Percentiles rank a stretch among this genome's conserved stretches.
These are phyloP conservation scores for Cisticola juncidis DNA, from an alignment of 2,113 vertebrate species.

Conservation along the genomic window DNA sequence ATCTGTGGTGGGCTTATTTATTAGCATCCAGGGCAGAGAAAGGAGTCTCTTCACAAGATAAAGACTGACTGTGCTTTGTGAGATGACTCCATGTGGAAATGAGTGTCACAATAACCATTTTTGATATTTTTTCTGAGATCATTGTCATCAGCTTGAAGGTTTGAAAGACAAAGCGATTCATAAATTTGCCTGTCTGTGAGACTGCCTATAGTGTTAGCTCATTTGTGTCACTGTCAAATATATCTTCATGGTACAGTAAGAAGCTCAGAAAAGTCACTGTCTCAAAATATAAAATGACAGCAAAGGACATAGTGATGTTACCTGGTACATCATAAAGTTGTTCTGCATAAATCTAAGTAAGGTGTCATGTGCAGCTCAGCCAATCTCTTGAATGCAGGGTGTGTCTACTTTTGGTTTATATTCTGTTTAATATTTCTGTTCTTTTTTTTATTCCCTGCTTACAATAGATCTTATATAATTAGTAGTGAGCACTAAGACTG, in stretches of 20 bases:
- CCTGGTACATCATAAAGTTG: not conserved
- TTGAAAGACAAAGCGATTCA: slow-evolving; percentile 15
- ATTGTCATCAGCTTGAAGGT: not conserved
- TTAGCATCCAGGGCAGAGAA: not conserved
- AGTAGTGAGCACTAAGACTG: not conserved
- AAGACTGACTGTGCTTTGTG: not conserved
- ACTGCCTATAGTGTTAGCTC: not conserved
- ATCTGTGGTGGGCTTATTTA: not conserved
- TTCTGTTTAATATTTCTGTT: not conserved
- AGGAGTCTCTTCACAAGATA: not conserved
- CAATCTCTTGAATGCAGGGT: not conserved
- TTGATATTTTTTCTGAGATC: not conserved
- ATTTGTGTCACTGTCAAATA: slow-evolving; percentile 20
- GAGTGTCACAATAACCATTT: not conserved
- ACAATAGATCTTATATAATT: not conserved
- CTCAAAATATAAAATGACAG: slow-evolving; percentile 39
- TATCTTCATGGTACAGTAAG: not conserved
- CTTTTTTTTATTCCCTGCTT: not conserved
- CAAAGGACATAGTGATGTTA: not conserved
- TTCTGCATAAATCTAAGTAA: not conserved
- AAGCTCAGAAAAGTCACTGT: not conserved
- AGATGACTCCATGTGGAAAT: not conserved
- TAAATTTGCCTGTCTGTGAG: not conserved
- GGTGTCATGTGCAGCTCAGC: not conserved
- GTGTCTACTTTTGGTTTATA: not conserved